phyloP scores from a whole-genome alignment of 2,113 vertebrate genomes.

The human region DNA sequence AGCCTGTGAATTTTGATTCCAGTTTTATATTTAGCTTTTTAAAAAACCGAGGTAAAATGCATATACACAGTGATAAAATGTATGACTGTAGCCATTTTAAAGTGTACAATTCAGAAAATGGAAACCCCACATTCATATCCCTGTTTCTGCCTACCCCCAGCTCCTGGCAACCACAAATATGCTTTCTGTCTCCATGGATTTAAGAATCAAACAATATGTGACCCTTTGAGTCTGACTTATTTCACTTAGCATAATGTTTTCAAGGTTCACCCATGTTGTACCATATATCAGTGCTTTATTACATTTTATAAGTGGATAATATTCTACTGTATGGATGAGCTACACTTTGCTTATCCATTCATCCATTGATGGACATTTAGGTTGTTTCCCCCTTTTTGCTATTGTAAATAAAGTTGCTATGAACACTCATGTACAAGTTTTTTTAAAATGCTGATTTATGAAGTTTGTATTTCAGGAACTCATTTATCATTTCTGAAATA shows the following conservation, averaged over 20 bases:
- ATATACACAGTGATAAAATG: not conserved
- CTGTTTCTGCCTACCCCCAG: not conserved
- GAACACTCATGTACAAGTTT: not conserved
- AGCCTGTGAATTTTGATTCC: constrained; percentile 25
- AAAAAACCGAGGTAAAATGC: not conserved
- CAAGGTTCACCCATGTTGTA: not conserved
- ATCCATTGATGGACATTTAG: not conserved
- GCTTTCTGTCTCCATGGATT: not conserved
- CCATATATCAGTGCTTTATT: not conserved
- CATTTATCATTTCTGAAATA: constrained; percentile 40
- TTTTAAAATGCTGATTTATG: not conserved
- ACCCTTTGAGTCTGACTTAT: not conserved
- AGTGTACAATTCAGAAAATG: not conserved
- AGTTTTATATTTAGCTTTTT: constrained; percentile 22
- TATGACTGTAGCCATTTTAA: not conserved
- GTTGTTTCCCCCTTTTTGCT: not conserved
- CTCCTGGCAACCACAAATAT: not conserved
- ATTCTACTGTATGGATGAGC: not conserved
- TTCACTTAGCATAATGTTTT: constrained; percentile 18
- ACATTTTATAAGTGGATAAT: constrained; percentile 14
- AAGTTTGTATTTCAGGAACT: constrained; percentile 19
- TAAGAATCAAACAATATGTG: not conserved
- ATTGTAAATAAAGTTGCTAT: not conserved
- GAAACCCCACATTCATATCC: not conserved
- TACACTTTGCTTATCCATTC: constrained; percentile 30